phyloP scores from a whole-genome alignment of 2,113 vertebrate genomes.

The Glaucomys volans region DNA sequence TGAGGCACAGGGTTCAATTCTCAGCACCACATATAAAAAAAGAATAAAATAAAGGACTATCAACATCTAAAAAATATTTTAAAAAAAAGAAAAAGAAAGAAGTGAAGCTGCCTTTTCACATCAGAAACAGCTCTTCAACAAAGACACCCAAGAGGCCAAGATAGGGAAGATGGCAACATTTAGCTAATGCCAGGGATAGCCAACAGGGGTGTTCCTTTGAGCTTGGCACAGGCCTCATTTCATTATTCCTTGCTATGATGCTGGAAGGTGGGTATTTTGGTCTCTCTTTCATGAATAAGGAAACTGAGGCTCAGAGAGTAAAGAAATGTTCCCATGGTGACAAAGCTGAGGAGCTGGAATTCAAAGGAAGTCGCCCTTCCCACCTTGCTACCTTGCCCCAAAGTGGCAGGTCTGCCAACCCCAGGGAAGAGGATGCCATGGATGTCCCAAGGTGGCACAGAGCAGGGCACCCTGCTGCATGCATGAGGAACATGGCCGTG shows the following conservation, averaged over 20 bases:
- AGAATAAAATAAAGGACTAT: too few species aligned
- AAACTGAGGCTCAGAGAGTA: not conserved
- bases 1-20: too few species aligned
- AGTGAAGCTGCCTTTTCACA: not conserved
- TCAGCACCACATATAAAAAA: too few species aligned
- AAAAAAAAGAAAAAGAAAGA: too few species aligned
- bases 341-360: not conserved
- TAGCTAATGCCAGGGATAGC: not conserved
- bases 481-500: fast-evolving
- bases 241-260: fast-evolving
- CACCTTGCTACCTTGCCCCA: not conserved
- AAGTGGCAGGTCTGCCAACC: not conserved
- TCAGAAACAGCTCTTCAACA: not conserved
- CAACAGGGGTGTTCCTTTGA: not conserved
- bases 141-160: not conserved
- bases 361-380: not conserved
- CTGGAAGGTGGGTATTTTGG: not conserved
- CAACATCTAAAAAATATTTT: too few species aligned
- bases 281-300: not conserved
- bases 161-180: too few species aligned
- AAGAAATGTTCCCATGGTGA: not conserved
- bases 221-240: not conserved
- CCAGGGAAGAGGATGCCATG: not conserved
- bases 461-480: fast-evolving
- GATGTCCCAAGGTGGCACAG: not conserved